These are phyloP conservation scores for Dasypogon diadema DNA, from an alignment of 2,888 invertebrate species.

Conservation along the genomic window DNA sequence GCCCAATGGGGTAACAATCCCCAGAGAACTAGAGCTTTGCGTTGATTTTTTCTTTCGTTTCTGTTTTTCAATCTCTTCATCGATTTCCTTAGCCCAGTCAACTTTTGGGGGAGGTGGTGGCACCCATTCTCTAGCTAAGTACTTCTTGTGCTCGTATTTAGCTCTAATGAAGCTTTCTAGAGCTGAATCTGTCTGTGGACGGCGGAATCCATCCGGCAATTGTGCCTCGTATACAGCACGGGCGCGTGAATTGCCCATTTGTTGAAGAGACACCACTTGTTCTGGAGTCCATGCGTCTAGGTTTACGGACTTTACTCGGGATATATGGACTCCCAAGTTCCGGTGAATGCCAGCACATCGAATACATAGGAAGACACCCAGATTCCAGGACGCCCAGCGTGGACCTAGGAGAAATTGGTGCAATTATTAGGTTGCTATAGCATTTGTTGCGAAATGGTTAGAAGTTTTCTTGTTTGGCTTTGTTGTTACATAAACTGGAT, in stretches of 20 bases:
- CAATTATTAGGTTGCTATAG: too few species aligned
- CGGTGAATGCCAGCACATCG: conserved; percentile 99
- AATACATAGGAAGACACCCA: conserved; percentile 98
- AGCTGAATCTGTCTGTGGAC: conserved; percentile 94
- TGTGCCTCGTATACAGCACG: conserved; percentile 98
- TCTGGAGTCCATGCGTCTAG: conserved; percentile 98
- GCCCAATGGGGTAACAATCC: conserved; percentile 59
- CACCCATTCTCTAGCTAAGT: conserved; percentile 98
- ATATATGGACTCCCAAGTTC: conserved; percentile 98
- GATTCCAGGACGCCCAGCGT: conserved; percentile 99
- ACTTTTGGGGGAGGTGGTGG: conserved; percentile 87
- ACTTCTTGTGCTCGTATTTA: conserved; percentile 99
- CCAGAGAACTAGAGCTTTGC: conserved; percentile 65
- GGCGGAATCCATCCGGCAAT: conserved; percentile 92
- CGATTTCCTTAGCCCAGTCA: conserved; percentile 89
- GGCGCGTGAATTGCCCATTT: conserved; percentile 98
- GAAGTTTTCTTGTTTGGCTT: neutral
- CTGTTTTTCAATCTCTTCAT: conserved; percentile 85
- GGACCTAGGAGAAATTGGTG: too few species aligned
- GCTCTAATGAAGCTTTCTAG: conserved; percentile 96
- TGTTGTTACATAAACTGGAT: too few species aligned
- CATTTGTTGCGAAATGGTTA: conserved; percentile 1
- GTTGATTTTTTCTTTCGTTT: conserved; percentile 85
- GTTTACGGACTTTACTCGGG: conserved; percentile 98
- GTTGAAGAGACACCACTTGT: conserved; percentile 93